These are phyloP conservation scores for Elephas maximus DNA, from an alignment of 2,113 vertebrate genomes.

Conservation along the genomic window DNA sequence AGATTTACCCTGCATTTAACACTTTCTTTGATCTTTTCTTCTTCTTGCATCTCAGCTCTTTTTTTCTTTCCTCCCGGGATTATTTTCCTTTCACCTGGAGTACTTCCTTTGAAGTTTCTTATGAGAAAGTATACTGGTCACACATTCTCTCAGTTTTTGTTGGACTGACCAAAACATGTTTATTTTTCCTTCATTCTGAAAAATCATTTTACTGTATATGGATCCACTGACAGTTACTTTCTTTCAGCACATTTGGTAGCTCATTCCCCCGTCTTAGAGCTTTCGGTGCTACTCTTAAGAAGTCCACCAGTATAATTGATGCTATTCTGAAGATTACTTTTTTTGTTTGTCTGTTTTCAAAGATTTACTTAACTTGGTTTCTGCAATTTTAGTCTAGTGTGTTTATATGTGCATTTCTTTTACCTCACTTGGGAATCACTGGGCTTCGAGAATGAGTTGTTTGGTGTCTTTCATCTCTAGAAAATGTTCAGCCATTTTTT, in stretches of 20 bases:
- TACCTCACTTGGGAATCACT: background rate
- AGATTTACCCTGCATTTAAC: background rate
- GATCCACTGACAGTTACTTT: constrained; percentile 12
- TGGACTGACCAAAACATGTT: background rate
- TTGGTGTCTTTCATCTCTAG: background rate
- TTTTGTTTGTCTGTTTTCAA: background rate
- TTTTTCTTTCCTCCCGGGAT: background rate
- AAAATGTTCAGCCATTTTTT: background rate
- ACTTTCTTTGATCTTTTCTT: background rate
- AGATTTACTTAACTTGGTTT: background rate
- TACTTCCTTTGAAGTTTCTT: background rate
- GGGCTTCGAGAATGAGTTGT: background rate
- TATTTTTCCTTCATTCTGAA: constrained; percentile 23
- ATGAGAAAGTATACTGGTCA: background rate
- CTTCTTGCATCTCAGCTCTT: background rate
- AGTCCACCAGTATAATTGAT: background rate
- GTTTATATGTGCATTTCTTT: background rate
- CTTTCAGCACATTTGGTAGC: background rate
- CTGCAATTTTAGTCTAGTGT: background rate
- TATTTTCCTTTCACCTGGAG: background rate
- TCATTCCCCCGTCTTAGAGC: background rate
- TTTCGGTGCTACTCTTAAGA: background rate
- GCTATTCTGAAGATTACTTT: background rate
- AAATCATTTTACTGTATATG: background rate
- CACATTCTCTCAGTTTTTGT: background rate